These are phyloP conservation scores for Dendrocopos noguchii DNA, from an alignment of 2,113 vertebrate species.

Conservation along the genomic window DNA sequence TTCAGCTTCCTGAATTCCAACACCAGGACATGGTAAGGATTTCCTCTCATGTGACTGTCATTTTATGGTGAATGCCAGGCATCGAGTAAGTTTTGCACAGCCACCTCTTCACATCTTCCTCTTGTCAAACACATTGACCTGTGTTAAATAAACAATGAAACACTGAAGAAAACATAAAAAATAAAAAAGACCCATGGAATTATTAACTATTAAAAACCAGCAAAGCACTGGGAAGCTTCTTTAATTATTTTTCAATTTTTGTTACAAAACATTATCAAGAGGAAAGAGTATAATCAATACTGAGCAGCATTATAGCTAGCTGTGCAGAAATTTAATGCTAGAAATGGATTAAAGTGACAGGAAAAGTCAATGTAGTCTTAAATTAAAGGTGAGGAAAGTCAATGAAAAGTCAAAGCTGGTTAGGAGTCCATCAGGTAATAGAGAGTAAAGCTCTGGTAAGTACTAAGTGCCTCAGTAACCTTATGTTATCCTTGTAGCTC, in stretches of 20 bases:
- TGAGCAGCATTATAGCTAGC: conserved; percentile 9
- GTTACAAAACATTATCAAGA: conserved; percentile 54
- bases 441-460: background rate
- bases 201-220: background rate
- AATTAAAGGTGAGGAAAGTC: conserved; percentile 64
- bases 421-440: conserved; percentile 8
- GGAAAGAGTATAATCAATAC: conserved; percentile 52
- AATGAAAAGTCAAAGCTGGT: conserved; percentile 58
- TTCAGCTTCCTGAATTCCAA: background rate
- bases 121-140: background rate
- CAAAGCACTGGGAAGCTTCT: background rate
- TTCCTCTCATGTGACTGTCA: background rate
- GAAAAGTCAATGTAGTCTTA: conserved; percentile 60
- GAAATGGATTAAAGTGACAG: conserved; percentile 59
- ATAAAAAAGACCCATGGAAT: background rate
- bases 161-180: background rate
- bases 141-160: conserved; percentile 4
- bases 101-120: background rate
- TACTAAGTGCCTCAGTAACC: background rate
- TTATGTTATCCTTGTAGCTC: background rate
- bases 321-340: conserved; percentile 44
- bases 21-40: background rate
- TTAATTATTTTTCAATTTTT: conserved; percentile 51
- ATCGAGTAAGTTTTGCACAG: background rate
- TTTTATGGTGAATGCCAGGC: background rate